A percentile compares a stretch with the other conserved stretches of the same genome.
These are phyloP conservation scores for Cotesia glomerata DNA, from an alignment of 1,140 invertebrate species.

Conservation along the genomic window DNA sequence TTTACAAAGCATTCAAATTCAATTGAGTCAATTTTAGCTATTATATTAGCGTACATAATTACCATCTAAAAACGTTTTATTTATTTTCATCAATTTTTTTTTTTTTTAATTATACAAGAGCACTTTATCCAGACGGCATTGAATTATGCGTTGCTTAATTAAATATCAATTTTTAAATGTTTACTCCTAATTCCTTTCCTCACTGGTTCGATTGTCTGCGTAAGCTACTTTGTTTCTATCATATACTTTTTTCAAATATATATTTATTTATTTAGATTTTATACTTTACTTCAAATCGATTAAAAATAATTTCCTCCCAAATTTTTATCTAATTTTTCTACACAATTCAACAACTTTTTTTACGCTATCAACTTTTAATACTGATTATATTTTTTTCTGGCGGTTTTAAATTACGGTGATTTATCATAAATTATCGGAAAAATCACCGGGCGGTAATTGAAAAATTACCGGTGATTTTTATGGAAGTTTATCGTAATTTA, in stretches of 20 bases:
- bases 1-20: not conserved
- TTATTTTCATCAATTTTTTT: conserved; percentile 2
- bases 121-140: conserved; percentile 58
- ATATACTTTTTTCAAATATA: not conserved
- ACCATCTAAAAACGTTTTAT: not conserved
- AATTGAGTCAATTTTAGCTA: no score
- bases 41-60: not conserved
- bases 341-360: not conserved
- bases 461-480: no score
- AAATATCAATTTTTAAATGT: conserved; percentile 29
- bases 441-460: no score
- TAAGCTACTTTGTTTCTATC: not conserved
- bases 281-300: no score
- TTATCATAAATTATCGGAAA: no score
- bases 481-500: no score
- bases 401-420: not conserved
- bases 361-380: not conserved
- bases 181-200: not conserved
- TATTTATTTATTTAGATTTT: not conserved
- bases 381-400: not conserved
- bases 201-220: not conserved
- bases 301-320: not conserved
- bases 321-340: not conserved
- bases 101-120: conserved; percentile 49
- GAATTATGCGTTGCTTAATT: conserved; percentile 31